These are phyloP conservation scores for Apteryx owenii DNA, from an alignment of 2,113 vertebrate species.

Conservation along the genomic window DNA sequence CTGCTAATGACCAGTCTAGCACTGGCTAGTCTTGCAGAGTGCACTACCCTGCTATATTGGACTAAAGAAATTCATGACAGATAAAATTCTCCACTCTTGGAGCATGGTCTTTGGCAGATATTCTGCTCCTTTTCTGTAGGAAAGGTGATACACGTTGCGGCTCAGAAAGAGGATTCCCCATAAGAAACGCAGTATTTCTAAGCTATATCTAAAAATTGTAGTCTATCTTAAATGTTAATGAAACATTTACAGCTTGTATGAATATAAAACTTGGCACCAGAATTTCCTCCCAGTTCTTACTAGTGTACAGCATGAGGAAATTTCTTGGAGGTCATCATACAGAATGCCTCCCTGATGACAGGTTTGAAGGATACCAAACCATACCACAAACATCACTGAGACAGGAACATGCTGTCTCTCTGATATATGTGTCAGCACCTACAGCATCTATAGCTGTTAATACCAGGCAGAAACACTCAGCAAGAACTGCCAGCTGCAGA, in stretches of 20 bases:
- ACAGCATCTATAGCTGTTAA: neutral
- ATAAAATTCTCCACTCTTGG: neutral
- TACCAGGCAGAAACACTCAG: neutral
- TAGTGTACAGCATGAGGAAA: neutral
- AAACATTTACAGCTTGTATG: neutral
- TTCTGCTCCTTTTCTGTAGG: neutral
- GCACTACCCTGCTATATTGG: neutral
- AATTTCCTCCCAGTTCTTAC: neutral
- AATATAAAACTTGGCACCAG: neutral
- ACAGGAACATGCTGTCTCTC: neutral
- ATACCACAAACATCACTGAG: neutral
- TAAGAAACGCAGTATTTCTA: neutral
- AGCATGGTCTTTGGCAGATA: no score
- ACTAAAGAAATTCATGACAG: neutral
- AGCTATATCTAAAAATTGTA: neutral
- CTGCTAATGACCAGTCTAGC: neutral
- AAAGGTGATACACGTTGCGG: neutral
- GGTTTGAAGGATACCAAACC: neutral
- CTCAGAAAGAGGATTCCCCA: neutral
- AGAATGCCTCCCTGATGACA: neutral
- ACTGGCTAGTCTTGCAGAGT: neutral
- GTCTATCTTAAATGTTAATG: neutral
- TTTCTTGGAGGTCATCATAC: neutral
- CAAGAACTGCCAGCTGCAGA: neutral
- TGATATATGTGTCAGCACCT: neutral